These are phyloP conservation scores for Scaptomyza hsui DNA, from an alignment of 1,140 invertebrate genomes.

Conservation along the genomic window DNA sequence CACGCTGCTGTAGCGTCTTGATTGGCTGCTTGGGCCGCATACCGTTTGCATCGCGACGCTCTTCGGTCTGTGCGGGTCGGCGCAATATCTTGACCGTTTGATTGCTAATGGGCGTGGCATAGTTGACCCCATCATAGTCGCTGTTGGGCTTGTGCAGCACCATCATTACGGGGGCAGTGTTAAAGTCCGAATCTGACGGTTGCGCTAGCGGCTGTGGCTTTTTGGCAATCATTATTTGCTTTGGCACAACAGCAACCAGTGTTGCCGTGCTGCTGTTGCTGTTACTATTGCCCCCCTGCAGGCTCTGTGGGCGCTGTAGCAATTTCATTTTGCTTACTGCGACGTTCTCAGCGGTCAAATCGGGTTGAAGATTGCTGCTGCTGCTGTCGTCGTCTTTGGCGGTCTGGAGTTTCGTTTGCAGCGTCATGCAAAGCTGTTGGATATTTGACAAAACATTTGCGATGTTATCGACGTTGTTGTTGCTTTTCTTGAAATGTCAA, in stretches of 20 bases:
- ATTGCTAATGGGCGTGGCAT: slow-evolving; percentile 86
- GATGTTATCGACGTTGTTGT: slow-evolving; percentile 2
- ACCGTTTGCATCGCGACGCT: slow-evolving; percentile 86
- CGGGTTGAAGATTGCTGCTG: slow-evolving; percentile 18
- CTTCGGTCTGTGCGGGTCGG: slow-evolving; percentile 87
- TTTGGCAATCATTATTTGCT: slow-evolving; percentile 85
- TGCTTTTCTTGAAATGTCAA: slow-evolving; percentile 15
- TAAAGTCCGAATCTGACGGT: slow-evolving; percentile 73
- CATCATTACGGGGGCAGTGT: slow-evolving; percentile 71
- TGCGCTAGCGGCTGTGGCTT: slow-evolving; percentile 68
- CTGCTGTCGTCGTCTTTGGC: slow-evolving; percentile 27
- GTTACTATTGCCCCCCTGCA: slow-evolving; percentile 45
- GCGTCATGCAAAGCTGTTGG: slow-evolving; percentile 63
- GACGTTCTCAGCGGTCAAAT: slow-evolving; percentile 7
- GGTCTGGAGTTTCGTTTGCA: slow-evolving; percentile 70
- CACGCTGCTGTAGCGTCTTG: slow-evolving; percentile 93
- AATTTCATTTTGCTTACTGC: slow-evolving; percentile 77
- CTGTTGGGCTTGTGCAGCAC: slow-evolving; percentile 70
- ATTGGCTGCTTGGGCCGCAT: slow-evolving; percentile 88
- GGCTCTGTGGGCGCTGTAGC: slow-evolving; percentile 84
- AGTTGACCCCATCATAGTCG: slow-evolving; percentile 85
- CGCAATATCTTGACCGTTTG: slow-evolving; percentile 93
- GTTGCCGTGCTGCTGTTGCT: slow-evolving; percentile 32
- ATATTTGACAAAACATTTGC: slow-evolving; percentile 13
- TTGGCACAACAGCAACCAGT: slow-evolving; percentile 61